Evolutionary conservation across 2,888 invertebrate species (phyloP).

Genomic region (Clistopyga incitator): DNA sequence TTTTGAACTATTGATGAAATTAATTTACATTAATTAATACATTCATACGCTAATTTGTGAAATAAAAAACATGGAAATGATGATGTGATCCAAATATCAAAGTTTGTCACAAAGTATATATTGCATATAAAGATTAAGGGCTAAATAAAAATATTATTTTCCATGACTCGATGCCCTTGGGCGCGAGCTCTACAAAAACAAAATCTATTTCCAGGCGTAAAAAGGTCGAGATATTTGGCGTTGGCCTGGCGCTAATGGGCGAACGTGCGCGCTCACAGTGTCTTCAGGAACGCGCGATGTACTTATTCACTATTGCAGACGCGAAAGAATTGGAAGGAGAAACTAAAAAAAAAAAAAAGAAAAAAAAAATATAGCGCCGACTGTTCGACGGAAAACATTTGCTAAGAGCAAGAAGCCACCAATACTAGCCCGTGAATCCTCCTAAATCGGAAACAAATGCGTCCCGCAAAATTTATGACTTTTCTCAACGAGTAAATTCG

Average conservation of each 20-base stretch:
- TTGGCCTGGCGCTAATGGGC: constrained; percentile 61
- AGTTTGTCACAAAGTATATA: too few relatives aligned
- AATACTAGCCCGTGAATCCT: constrained; percentile 55
- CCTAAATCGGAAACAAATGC: constrained; percentile 80
- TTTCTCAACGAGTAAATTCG: constrained; percentile 71
- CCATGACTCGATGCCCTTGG: neutral
- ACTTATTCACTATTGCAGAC: constrained; percentile 44
- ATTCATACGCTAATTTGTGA: neutral
- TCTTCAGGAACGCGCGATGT: constrained; percentile 45
- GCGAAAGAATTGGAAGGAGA: constrained; percentile 55
- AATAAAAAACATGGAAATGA: too few relatives aligned
- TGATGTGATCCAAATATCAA: too few relatives aligned
- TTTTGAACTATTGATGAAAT: too few relatives aligned
- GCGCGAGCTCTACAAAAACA: constrained; percentile 31
- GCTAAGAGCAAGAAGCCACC: constrained; percentile 13
- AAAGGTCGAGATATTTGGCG: constrained; percentile 19
- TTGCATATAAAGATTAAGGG: too few relatives aligned
- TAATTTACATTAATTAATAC: neutral
- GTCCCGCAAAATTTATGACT: constrained; percentile 75
- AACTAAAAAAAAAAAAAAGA: constrained; percentile 18
- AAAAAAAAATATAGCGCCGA: constrained; percentile 1
- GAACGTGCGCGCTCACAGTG: constrained; percentile 41
- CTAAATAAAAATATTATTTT: neutral
- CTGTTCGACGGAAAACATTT: constrained; percentile 33
- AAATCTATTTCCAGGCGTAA: constrained; percentile 51